These are phyloP conservation scores for Deilephila porcellus DNA, from an alignment of 2,888 invertebrate genomes.

Conservation along the genomic window DNA sequence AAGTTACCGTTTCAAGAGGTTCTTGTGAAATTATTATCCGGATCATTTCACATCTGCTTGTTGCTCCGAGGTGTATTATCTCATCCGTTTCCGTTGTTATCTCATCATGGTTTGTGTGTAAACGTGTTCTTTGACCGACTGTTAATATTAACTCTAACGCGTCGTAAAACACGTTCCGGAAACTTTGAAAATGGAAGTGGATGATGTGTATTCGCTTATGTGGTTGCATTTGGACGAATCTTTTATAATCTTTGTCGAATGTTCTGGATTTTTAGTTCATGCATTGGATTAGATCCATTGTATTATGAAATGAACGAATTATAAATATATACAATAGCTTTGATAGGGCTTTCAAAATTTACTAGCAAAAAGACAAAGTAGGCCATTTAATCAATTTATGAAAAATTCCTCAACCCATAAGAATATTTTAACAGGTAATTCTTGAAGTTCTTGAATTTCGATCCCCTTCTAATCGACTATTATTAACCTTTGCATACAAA, in stretches of 20 bases:
- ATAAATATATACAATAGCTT: too few species aligned
- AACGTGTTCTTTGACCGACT: slow-evolving; percentile 36
- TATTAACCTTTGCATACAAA: neutral
- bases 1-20: slow-evolving; percentile 50
- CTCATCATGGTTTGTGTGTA: slow-evolving; percentile 53
- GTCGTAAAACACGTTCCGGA: slow-evolving; percentile 38
- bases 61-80: slow-evolving; percentile 62
- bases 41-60: slow-evolving; percentile 53
- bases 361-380: too few species aligned
- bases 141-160: slow-evolving; percentile 37
- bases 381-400: too few species aligned
- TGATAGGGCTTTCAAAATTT: too few species aligned
- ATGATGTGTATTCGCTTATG: slow-evolving; percentile 12
- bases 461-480: neutral
- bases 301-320: too few species aligned
- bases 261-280: too few species aligned
- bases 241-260: neutral
- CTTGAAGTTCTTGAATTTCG: neutral
- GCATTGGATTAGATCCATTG: too few species aligned
- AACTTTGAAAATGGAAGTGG: slow-evolving; percentile 23
- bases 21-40: slow-evolving; percentile 56
- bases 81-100: slow-evolving; percentile 63
- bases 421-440: neutral
- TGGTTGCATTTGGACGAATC: neutral
- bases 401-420: too few species aligned